phyloP scores from a whole-genome alignment of 2,797 vertebrate genomes.

The Trichosurus vulpecula region DNA sequence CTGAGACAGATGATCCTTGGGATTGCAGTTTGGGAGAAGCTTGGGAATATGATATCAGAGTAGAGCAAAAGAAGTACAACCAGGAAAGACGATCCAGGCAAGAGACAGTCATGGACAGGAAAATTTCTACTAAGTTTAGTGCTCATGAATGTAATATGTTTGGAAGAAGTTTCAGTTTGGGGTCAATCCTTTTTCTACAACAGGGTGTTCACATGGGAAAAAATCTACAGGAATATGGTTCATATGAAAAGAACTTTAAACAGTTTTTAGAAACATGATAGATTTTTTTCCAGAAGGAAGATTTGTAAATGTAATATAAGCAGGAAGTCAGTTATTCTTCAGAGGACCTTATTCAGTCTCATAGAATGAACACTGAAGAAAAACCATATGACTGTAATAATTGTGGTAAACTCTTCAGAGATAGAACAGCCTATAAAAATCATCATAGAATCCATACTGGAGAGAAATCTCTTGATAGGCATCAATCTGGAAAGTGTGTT shows the following conservation, averaged over 20 bases:
- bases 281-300: neutral
- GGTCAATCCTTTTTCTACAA: neutral
- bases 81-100: neutral
- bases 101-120: neutral
- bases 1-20: neutral
- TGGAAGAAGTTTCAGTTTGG: neutral
- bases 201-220: neutral
- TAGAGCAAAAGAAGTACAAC: neutral
- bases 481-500: neutral
- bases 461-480: neutral
- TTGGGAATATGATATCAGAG: neutral
- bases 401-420: neutral
- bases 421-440: neutral
- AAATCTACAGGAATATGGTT: neutral
- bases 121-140: neutral
- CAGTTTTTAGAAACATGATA: neutral
- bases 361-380: neutral
- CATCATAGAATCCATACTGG: neutral
- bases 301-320: neutral
- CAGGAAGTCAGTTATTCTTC: neutral
- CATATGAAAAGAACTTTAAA: neutral
- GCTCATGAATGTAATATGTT: neutral
- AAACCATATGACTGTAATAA: neutral
- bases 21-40: neutral
- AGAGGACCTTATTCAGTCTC: neutral